These are phyloP conservation scores for Sander vitreus DNA, from an alignment of 2,113 vertebrate genomes.

Conservation along the genomic window DNA sequence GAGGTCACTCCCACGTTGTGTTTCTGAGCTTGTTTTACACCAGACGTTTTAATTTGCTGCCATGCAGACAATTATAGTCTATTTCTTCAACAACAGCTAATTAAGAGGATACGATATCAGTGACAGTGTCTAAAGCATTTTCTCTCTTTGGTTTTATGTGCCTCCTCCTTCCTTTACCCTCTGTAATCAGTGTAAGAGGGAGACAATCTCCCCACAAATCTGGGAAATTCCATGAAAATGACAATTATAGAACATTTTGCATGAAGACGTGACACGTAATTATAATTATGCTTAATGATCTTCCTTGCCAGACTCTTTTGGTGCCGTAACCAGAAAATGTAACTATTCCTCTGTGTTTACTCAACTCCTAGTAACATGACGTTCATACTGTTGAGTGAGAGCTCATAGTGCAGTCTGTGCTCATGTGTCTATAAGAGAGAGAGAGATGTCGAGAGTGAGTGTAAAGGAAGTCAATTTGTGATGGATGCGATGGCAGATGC, in stretches of 20 bases:
- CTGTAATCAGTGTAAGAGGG: slow-evolving; percentile 26
- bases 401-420: slow-evolving; percentile 45
- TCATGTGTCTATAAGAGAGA: slow-evolving; percentile 44
- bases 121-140: slow-evolving; percentile 39
- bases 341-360: slow-evolving; percentile 32
- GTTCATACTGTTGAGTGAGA: slow-evolving; percentile 49
- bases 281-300: slow-evolving; percentile 23
- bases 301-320: slow-evolving; percentile 34
- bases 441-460: slow-evolving; percentile 52
- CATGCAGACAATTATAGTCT: slow-evolving; percentile 58
- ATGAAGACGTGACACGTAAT: slow-evolving; percentile 34
- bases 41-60: slow-evolving; percentile 59
- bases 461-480: slow-evolving; percentile 68
- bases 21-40: slow-evolving; percentile 62
- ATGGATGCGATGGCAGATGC: slow-evolving; percentile 77
- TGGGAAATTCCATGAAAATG: slow-evolving; percentile 36
- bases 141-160: slow-evolving; percentile 28
- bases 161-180: slow-evolving; percentile 35
- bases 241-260: slow-evolving; percentile 24
- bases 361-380: slow-evolving; percentile 25
- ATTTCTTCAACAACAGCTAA: slow-evolving; percentile 63
- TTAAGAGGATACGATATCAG: slow-evolving; percentile 50
- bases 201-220: slow-evolving; percentile 30
- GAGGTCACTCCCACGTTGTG: slow-evolving; percentile 64
- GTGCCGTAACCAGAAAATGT: slow-evolving; percentile 1